A percentile compares a stretch with the other conserved stretches of the same genome.
phyloP scores from a whole-genome alignment of 2,113 vertebrate species.

The Platanista minor region DNA sequence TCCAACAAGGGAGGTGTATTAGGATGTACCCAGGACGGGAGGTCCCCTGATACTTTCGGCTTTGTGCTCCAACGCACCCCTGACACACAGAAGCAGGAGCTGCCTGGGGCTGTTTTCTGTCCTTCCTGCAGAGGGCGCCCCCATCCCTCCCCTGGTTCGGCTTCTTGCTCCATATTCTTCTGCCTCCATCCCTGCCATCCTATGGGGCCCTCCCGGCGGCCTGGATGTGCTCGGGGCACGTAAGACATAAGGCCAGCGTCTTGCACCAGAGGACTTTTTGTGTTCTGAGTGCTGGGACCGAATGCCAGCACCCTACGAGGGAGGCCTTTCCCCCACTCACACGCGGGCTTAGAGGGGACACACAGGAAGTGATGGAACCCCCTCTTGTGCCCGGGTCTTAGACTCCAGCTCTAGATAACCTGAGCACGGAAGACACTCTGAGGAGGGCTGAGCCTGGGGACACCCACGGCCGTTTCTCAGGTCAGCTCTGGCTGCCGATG shows the following conservation, averaged over 20 bases:
- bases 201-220: accelerated
- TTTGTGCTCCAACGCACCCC: accelerated
- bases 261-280: not conserved
- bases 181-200: accelerated
- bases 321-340: not conserved
- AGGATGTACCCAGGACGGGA: not conserved
- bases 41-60: accelerated
- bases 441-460: not conserved
- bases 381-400: accelerated
- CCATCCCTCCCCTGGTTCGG: accelerated
- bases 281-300: not conserved
- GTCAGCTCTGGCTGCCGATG: too few species aligned
- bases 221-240: accelerated
- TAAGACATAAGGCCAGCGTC: not conserved
- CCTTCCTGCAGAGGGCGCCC: too few species aligned
- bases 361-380: too few species aligned
- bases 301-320: accelerated
- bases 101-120: accelerated
- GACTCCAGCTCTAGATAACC: not conserved
- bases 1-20: not conserved
- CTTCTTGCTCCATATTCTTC: accelerated
- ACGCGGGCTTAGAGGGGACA: accelerated
- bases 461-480: not conserved
- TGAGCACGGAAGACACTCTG: not conserved
- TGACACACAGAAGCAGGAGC: too few species aligned